phyloP scores from a whole-genome alignment of 2,888 invertebrate species.

The Cephus sareptanus region DNA sequence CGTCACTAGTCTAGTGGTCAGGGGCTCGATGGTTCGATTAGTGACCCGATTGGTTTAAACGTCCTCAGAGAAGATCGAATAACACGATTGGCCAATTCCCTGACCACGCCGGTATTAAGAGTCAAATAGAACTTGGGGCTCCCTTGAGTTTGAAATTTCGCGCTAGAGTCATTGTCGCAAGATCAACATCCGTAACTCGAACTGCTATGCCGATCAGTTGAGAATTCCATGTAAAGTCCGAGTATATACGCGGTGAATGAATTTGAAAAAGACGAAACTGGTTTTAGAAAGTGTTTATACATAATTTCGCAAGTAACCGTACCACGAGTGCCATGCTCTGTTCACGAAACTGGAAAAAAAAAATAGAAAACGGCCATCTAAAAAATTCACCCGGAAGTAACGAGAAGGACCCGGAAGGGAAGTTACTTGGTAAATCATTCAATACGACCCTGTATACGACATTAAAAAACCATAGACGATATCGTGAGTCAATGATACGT shows the following conservation, averaged over 20 bases:
- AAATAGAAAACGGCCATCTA: not conserved
- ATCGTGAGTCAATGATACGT: not conserved
- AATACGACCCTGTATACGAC: not conserved
- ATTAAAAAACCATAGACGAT: not conserved
- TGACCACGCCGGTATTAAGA: not conserved
- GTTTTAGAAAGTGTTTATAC: not conserved
- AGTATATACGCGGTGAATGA: not conserved
- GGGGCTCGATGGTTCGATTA: slow-evolving; percentile 38
- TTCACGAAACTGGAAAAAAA: not conserved
- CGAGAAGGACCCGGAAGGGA: not conserved
- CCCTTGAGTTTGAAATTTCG: not conserved
- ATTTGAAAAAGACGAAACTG: not conserved
- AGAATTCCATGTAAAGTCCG: not conserved
- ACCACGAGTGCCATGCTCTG: not conserved
- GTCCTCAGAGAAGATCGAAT: not conserved
- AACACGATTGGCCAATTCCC: not conserved
- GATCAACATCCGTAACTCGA: not conserved
- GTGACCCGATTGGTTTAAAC: slow-evolving; percentile 22
- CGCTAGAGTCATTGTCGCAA: not conserved
- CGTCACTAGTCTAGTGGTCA: slow-evolving; percentile 45
- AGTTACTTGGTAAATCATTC: not conserved
- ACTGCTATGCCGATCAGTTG: not conserved
- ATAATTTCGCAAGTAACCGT: not conserved
- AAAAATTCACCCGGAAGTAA: not conserved
- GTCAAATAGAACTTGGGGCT: not conserved